Evolutionary conservation across 1,140 invertebrate species (phyloP), one percentile per base, ranked within the genome.

Genomic region (Vollenhovia emeryi): DNA sequence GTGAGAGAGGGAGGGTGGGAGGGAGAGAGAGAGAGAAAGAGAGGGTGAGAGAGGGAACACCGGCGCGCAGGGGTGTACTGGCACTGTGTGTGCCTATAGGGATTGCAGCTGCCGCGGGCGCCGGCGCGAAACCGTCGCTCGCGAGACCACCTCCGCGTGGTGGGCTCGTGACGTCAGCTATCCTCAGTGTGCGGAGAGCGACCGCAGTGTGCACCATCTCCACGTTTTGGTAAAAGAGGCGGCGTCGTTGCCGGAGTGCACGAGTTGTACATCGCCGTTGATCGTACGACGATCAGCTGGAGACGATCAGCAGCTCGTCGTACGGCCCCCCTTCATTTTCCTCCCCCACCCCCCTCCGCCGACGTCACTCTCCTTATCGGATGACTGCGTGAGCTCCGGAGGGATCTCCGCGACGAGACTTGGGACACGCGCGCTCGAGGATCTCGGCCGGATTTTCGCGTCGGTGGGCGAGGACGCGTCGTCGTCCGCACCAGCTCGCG

Each of bases 161-260:
- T 93, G 92, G 93, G 91, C 90, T 94, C 91, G 90, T 94, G 94
- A 94, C 94, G 94, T 94, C 94, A 94, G 92, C 91, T 92, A 89
- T 89, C 86, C 91, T 94, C 94, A 94, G 94, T 94, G 93, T 91
- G 94, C 94, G 93, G 94, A 94, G 93, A 94, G 93, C 93, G 93
- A 94, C 93, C 94, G 94, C 93, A 94, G 93, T 92, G 93, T 92
- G 90, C 92, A 94, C 91, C 91, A 91, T 92, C 91, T 93, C 92
- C 92, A 92, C 90, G 89, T 93, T 92, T 89, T 90, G 88, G 87
- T 86, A 83, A 88, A 90, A 87, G 87, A 91, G 89, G 87, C 87
- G 86, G 84, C 85, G 82, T 80, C 80, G 89, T 89, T 86, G 84
- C 86, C 57, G 84, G 48, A 86, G 86, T 85, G 82, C 79, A 90